These are phyloP conservation scores for Morpho deidamia DNA, from an alignment of 2,888 invertebrate genomes.

Conservation along the genomic window DNA sequence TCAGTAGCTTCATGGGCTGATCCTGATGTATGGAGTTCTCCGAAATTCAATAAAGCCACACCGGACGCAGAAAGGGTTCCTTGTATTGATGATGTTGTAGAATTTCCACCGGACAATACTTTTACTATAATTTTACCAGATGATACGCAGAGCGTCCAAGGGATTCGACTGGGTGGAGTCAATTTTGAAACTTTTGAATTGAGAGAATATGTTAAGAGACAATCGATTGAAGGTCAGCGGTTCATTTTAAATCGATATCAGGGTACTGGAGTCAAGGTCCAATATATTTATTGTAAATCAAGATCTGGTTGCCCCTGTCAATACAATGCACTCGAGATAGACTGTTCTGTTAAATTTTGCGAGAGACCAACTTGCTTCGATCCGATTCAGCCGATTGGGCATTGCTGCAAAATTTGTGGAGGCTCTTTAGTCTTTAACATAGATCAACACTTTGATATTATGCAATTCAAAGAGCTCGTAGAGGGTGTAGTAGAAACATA, in stretches of 20 bases:
- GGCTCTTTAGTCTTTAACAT: conserved; percentile 48
- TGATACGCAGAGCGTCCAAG: conserved; percentile 36
- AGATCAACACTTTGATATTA: conserved; percentile 46
- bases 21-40: conserved; percentile 62
- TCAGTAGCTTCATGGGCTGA: conserved; percentile 51
- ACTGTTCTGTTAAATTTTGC: conserved; percentile 54
- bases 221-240: conserved; percentile 32
- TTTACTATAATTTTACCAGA: conserved; percentile 49
- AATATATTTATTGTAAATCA: conserved; percentile 31
- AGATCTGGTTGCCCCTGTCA: conserved; percentile 61
- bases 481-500: conserved; percentile 38
- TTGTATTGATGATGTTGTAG: conserved; percentile 61
- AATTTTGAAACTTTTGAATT: conserved; percentile 23
- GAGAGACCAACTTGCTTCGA: conserved; percentile 45
- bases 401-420: conserved; percentile 65
- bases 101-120: conserved; percentile 46
- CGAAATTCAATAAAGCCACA: conserved; percentile 61
- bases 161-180: conserved; percentile 35
- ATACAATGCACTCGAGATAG: conserved; percentile 35
- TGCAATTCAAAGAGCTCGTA: conserved; percentile 43
- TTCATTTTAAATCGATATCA: conserved; percentile 38
- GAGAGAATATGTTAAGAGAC: conserved; percentile 12
- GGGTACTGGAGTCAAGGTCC: conserved; percentile 33
- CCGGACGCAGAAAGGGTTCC: conserved; percentile 71
- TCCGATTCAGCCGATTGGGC: conserved; percentile 57